A percentile compares a stretch with the other conserved stretches of the same genome.
These are phyloP conservation scores for Xenopus petersii DNA, from an alignment of 2,797 vertebrate genomes.

Conservation along the genomic window DNA sequence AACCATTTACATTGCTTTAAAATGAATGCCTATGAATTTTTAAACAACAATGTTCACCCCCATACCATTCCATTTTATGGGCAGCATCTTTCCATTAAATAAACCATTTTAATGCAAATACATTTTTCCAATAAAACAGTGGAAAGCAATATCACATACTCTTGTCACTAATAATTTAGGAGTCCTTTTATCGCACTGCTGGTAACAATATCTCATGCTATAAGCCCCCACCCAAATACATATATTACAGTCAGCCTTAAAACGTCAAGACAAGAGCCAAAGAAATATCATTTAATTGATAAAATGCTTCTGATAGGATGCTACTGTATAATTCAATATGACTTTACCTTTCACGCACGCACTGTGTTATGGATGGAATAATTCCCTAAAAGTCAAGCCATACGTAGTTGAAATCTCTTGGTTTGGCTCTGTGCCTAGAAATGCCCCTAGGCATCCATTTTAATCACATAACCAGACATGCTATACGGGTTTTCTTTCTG, in stretches of 20 bases:
- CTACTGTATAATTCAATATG: constrained; percentile 20
- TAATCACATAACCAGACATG: constrained; percentile 30
- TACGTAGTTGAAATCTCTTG: constrained; percentile 26
- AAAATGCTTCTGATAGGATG: constrained; percentile 12
- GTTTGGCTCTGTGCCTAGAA: constrained; percentile 27
- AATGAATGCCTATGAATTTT: too few species aligned
- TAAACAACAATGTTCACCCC: too few species aligned
- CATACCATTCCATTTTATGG: too few species aligned
- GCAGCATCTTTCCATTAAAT: too few species aligned
- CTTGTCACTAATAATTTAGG: too few species aligned
- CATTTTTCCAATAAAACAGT: too few species aligned
- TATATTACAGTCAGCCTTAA: not conserved
- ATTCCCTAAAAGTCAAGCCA: constrained; percentile 8
- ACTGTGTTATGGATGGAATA: constrained; percentile 23
- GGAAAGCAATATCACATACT: too few species aligned
- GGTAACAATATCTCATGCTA: constrained; percentile 5
- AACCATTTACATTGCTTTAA: too few species aligned
- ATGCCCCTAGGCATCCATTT: constrained; percentile 31
- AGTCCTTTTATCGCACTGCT: constrained; percentile 7
- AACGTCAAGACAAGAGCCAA: not conserved
- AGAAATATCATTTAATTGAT: constrained; percentile 1
- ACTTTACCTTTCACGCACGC: constrained; percentile 16
- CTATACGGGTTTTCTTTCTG: constrained; percentile 10
- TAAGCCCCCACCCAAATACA: not conserved
- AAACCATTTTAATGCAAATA: too few species aligned